Evolutionary conservation across 2,797 vertebrate genomes (phyloP).

Genomic region (Chromis chromis): DNA sequence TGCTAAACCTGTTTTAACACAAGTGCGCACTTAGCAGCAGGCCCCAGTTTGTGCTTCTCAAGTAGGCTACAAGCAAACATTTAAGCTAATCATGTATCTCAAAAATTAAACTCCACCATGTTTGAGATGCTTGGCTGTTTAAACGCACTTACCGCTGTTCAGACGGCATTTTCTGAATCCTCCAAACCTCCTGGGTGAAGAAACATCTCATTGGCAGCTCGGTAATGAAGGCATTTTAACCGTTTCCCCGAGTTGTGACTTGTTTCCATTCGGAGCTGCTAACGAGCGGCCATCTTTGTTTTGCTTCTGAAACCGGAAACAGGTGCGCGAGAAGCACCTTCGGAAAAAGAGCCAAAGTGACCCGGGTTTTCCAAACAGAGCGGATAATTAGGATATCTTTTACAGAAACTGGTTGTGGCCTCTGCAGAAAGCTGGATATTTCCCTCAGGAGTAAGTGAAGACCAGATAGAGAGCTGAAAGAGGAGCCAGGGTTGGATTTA

Average conservation of each 20-base stretch:
- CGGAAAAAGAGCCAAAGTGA: too few relatives aligned
- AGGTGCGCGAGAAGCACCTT: too few relatives aligned
- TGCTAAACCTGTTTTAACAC: too few relatives aligned
- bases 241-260: too few relatives aligned
- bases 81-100: not conserved
- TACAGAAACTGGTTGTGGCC: not conserved
- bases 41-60: too few relatives aligned
- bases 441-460: not conserved
- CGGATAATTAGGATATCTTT: not conserved
- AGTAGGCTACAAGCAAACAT: not conserved
- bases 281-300: not conserved
- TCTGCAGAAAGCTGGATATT: not conserved
- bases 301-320: not conserved
- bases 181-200: not conserved
- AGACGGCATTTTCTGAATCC: not conserved
- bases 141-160: not conserved
- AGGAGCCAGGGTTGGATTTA: not conserved
- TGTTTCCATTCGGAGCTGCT: not conserved
- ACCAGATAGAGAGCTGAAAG: not conserved
- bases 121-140: not conserved
- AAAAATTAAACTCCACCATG: not conserved
- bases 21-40: too few relatives aligned
- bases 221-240: not conserved
- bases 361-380: not conserved
- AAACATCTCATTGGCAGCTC: not conserved